These are phyloP conservation scores for Ochotona curzoniae DNA, from an alignment of 2,113 vertebrate genomes.

Conservation along the genomic window DNA sequence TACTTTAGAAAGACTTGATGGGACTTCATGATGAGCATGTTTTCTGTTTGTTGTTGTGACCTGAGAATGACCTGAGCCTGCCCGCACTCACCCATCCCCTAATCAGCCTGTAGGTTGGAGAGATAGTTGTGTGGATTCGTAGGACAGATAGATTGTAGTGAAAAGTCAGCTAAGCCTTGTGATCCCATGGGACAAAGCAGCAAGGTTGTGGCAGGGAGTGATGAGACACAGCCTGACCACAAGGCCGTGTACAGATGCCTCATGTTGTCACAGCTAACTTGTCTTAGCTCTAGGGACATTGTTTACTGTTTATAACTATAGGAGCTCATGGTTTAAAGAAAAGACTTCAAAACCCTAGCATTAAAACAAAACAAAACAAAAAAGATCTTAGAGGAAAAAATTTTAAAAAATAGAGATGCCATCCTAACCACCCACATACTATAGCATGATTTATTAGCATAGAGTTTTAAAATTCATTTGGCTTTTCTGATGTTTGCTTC, in stretches of 20 bases:
- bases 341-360: neutral
- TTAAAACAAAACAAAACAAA: neutral
- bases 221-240: neutral
- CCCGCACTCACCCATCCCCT: neutral
- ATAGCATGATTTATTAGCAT: neutral
- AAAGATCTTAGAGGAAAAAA: neutral
- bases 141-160: neutral
- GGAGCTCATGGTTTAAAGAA: slow-evolving; percentile 3
- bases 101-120: neutral
- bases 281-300: neutral
- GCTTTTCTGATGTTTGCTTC: slow-evolving; percentile 56
- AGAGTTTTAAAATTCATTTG: neutral
- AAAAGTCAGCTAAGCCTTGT: slow-evolving; percentile 34
- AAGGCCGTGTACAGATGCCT: neutral
- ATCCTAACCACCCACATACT: neutral
- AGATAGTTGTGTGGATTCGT: neutral
- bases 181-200: neutral
- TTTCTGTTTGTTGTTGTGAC: slow-evolving; percentile 1
- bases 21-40: neutral
- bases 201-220: slow-evolving; percentile 28
- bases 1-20: neutral
- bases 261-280: neutral
- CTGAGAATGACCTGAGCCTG: neutral
- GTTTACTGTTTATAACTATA: slow-evolving; percentile 20
- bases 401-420: neutral